Conservation (phyloP, 2,888 invertebrate species). For the Lasiommata megera region DNA sequence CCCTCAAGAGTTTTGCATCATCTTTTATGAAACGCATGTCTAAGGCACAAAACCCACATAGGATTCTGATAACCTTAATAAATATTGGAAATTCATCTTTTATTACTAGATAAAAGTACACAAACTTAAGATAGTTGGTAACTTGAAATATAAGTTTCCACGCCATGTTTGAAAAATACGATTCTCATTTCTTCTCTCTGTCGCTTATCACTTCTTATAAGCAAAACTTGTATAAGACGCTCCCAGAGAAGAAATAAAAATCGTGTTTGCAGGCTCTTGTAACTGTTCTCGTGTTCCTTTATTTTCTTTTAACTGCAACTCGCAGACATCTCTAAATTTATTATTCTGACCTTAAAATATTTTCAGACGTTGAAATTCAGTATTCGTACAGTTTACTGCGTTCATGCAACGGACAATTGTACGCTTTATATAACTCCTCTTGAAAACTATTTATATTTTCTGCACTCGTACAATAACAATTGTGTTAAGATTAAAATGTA, state of each 20-base stretch:
- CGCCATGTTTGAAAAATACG: background rate
- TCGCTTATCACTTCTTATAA: background rate
- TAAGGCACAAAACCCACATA: no score
- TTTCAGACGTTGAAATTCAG: background rate
- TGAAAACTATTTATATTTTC: constrained; percentile 1
- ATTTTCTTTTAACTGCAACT: constrained; percentile 9
- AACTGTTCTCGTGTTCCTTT: constrained; percentile 1
- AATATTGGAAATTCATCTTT: no score
- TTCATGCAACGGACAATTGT: constrained; percentile 2
- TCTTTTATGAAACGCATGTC: no score
- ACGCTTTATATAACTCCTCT: background rate
- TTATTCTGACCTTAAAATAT: constrained; percentile 7
- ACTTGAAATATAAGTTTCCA: background rate
- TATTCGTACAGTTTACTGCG: background rate
- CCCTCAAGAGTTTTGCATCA: no score
- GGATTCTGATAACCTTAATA: no score
- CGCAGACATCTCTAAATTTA: constrained; percentile 10
- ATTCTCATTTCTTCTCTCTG: background rate
- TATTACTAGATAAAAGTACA: no score
- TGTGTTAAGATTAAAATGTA: no score
- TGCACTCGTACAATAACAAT: no score
- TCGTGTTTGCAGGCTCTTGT: constrained; percentile 6
- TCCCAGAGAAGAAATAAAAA: background rate
- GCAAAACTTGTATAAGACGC: background rate
- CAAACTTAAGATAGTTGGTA: background rate